These are phyloP conservation scores for Cisticola juncidis DNA, from an alignment of 2,113 vertebrate species.

Conservation along the genomic window DNA sequence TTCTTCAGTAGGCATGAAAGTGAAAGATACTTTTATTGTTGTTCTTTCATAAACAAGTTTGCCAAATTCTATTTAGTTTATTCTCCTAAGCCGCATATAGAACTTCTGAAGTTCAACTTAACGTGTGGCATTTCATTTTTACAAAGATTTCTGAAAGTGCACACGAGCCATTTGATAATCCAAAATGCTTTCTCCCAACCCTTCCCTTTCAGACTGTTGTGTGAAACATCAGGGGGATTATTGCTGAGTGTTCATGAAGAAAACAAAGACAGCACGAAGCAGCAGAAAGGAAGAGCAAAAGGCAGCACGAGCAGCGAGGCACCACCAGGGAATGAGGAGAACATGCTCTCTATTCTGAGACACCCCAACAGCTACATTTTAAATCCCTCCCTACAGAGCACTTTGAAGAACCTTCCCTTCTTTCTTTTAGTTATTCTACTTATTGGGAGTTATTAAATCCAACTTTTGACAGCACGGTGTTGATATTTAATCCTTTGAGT, in stretches of 20 bases:
- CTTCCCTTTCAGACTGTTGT: not conserved
- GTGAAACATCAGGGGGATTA: not conserved
- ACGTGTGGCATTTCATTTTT: not conserved
- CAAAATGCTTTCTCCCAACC: not conserved
- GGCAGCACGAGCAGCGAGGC: not conserved
- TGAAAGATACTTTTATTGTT: not conserved
- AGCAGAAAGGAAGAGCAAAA: constrained; percentile 7
- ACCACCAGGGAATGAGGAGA: not conserved
- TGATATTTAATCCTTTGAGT: not conserved
- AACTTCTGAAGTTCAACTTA: not conserved
- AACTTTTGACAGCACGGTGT: not conserved
- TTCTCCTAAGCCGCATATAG: not conserved
- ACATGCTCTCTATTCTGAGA: not conserved
- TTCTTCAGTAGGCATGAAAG: not conserved
- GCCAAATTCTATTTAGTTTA: not conserved
- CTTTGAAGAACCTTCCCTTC: not conserved
- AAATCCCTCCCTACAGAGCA: not conserved
- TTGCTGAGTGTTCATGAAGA: not conserved
- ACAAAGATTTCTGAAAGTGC: not conserved
- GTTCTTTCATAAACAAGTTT: not conserved
- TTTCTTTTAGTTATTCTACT: not conserved
- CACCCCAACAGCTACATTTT: not conserved
- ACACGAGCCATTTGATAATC: not conserved
- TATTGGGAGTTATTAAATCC: not conserved
- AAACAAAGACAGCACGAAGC: not conserved